Conservation (phyloP, 2,888 invertebrate species). For the Notodonta ziczac region DNA sequence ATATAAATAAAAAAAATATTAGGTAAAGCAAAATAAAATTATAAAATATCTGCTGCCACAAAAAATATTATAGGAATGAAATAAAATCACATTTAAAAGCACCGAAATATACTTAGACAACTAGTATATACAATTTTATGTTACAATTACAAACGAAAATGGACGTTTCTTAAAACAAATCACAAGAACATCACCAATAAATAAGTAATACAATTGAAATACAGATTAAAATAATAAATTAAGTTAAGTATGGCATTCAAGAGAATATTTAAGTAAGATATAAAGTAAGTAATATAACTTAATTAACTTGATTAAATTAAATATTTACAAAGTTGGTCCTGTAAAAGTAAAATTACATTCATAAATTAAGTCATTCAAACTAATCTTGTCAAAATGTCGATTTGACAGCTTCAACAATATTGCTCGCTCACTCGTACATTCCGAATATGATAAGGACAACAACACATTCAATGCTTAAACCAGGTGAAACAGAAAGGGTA, state of each 20-base stretch:
- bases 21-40: too few relatives aligned
- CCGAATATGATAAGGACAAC: too few relatives aligned
- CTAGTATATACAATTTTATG: conserved; percentile 1
- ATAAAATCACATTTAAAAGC: conserved; percentile 3
- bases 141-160: neutral
- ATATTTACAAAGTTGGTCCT: conserved; percentile 7
- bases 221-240: conserved; percentile 1
- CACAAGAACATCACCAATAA: neutral
- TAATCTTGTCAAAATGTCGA: too few relatives aligned
- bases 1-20: too few relatives aligned
- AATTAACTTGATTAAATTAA: neutral
- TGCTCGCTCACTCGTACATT: too few relatives aligned
- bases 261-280: conserved; percentile 1
- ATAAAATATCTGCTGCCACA: neutral
- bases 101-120: neutral
- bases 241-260: conserved; percentile 8
- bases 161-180: neutral
- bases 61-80: conserved; percentile 1
- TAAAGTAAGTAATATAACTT: conserved; percentile 1
- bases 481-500: too few relatives aligned
- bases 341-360: neutral
- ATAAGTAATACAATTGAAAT: neutral
- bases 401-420: too few relatives aligned
- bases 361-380: neutral
- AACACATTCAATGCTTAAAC: too few relatives aligned